Evolutionary conservation across 2,888 invertebrate species (phyloP), one percentile per base, ranked within the genome.

Genomic region (Eurois occulta): DNA sequence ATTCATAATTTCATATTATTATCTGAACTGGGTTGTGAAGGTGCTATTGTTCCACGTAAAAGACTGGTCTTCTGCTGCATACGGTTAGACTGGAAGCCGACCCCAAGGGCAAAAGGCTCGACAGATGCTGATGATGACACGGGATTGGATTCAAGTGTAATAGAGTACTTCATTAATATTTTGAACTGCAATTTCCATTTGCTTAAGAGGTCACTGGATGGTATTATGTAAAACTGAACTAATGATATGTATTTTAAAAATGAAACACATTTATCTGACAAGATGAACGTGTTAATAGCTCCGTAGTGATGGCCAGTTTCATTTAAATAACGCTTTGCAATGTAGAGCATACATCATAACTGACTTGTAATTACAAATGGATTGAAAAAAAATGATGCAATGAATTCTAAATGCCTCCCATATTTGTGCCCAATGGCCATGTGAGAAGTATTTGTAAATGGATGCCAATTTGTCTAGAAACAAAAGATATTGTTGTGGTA

Each of bases 251-350:
- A 58, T 77, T 85, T 86, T 74, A 77, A 86, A 83, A 68, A 75
- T 84, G 46, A 28, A 46, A 66, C n/a, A 76, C 58, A 88, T 89
- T 87, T 85, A 86, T 85, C 89, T 83, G 76, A 74, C 64, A 78
- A 81, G 82, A 83, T 81, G 76, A 83, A 83, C 86, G 86, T 86
- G 85, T 86, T 88, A 89, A 90, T 91, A 83, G 85, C 72, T 84
- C 65, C 71, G 80, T 80, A 80, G 72, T 84, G 85, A 90, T 89
- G 83, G 72, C 60, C 72, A 81, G 84, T 87, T 80, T 28, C 83
- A 78, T 80, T 82, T 77, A 83, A 81, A 82, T 80, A 85, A 72
- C 80, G 80, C 60, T 81, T 86, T 81, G 77, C 75, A 79, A 80
- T 84, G 78, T 82, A 58, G 83, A 87, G 74, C 76, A 84, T 67